Conservation (phyloP, 2,797 vertebrate genomes). For the Dicrostonyx torquatus region DNA sequence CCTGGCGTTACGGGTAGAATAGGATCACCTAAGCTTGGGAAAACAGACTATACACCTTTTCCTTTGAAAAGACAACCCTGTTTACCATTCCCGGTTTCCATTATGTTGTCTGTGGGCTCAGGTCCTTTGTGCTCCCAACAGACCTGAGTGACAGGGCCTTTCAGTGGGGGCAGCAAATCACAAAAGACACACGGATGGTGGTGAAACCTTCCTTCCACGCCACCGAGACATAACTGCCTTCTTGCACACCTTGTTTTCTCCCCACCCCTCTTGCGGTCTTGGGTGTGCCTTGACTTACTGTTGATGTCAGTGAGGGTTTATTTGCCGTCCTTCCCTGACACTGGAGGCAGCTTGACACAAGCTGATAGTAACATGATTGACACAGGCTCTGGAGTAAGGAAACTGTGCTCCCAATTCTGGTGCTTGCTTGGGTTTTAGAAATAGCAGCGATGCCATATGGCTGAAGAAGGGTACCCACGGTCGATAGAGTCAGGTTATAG, state of each 20-base stretch:
- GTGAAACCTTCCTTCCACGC: neutral
- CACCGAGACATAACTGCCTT: neutral
- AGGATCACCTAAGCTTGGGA: neutral
- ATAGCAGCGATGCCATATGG: too few relatives aligned
- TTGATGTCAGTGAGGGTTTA: neutral
- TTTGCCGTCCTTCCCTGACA: neutral
- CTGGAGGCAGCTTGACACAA: neutral
- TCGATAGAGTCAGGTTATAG: neutral
- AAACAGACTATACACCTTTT: neutral
- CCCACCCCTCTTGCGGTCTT: neutral
- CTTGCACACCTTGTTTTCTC: neutral
- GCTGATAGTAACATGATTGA: neutral
- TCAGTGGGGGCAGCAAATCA: neutral
- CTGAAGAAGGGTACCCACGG: neutral
- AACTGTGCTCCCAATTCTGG: neutral
- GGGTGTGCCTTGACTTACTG: neutral
- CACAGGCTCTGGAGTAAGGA: neutral
- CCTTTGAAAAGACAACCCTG: neutral
- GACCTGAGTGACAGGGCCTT: neutral
- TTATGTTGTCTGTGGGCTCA: neutral
- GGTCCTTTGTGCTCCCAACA: neutral
- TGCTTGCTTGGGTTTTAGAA: neutral
- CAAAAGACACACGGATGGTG: too few relatives aligned
- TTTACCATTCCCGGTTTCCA: neutral
- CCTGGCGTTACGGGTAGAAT: too few relatives aligned